Evolutionary conservation across 2,797 vertebrate genomes (phyloP).

Genomic region (Typhlichthys eigenmanni): DNA sequence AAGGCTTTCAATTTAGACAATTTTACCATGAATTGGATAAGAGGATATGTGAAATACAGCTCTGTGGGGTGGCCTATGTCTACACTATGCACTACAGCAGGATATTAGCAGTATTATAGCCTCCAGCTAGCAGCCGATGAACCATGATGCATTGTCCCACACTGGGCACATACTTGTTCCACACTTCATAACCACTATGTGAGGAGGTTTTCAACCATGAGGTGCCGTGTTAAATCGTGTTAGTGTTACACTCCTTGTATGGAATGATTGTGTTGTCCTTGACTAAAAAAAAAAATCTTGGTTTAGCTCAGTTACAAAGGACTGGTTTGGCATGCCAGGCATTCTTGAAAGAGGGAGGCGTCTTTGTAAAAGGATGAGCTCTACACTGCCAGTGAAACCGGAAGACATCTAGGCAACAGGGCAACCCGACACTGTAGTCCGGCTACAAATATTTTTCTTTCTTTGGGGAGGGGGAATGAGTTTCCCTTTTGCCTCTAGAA

Average conservation of each 20-base stretch:
- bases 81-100: too few relatives aligned
- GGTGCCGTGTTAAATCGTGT: background rate
- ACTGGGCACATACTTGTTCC: background rate
- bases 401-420: constrained; percentile 2
- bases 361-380: background rate
- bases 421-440: background rate
- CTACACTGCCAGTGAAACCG: background rate
- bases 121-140: background rate
- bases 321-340: background rate
- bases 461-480: too few relatives aligned
- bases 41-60: background rate
- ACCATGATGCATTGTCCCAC: too few relatives aligned
- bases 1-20: background rate
- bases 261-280: background rate
- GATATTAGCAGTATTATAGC: background rate
- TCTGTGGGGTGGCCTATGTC: background rate
- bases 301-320: background rate
- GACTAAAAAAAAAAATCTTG: background rate
- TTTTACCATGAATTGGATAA: background rate
- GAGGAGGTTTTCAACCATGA: background rate
- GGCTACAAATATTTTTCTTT: too few relatives aligned
- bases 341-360: background rate
- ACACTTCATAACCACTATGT: background rate
- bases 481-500: too few relatives aligned
- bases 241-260: background rate